Conservation (phyloP, 2,797 vertebrate genomes). For the Margarornis squamiger region DNA sequence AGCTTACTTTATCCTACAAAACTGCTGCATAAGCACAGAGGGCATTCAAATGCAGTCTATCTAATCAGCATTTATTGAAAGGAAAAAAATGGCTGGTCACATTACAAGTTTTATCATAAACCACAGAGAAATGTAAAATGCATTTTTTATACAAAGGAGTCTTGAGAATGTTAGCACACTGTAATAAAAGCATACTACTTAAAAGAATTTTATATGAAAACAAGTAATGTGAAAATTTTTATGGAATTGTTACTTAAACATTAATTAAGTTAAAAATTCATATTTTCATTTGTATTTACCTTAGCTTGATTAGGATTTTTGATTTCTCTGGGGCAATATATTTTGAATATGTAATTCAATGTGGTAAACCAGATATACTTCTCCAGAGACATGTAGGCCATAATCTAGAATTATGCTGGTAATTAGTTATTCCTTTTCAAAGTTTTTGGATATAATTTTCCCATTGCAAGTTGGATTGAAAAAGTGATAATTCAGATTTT, state of each 20-base stretch:
- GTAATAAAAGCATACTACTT: neutral
- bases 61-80: conserved; percentile 21
- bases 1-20: neutral
- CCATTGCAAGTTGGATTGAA: neutral
- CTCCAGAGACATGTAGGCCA: neutral
- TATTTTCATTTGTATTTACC: conserved; percentile 61
- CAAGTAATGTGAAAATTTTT: neutral
- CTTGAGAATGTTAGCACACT: neutral
- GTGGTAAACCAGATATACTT: neutral
- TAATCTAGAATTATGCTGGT: neutral
- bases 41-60: neutral
- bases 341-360: neutral
- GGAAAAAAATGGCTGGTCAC: neutral
- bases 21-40: neutral
- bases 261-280: conserved; percentile 48
- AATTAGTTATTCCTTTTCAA: neutral
- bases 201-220: neutral
- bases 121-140: neutral
- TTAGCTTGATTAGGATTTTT: conserved; percentile 50
- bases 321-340: conserved; percentile 30
- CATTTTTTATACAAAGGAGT: neutral
- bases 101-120: neutral
- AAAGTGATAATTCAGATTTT: neutral
- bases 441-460: neutral
- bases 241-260: conserved; percentile 17